Percentiles rank a stretch among this genome's conserved stretches.
These are phyloP conservation scores for Procambarus clarkii DNA, from an alignment of 1,140 invertebrate species.

Conservation along the genomic window DNA sequence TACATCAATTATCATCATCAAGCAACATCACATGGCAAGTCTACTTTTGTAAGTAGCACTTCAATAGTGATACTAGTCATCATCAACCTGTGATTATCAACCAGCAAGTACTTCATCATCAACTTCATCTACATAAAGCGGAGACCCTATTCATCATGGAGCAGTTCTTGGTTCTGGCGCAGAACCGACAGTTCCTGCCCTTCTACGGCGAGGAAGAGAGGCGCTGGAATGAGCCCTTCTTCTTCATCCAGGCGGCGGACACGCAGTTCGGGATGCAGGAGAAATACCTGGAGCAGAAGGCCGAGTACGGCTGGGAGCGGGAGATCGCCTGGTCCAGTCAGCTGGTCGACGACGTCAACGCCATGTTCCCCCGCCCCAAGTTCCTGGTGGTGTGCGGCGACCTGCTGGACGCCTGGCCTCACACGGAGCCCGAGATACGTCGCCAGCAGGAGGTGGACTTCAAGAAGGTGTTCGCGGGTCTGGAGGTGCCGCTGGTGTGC, in stretches of 20 bases:
- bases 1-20: background rate
- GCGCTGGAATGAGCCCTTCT: slow-evolving; percentile 75
- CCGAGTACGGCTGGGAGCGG: slow-evolving; percentile 76
- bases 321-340: slow-evolving; percentile 76
- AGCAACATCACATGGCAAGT: background rate
- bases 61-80: background rate
- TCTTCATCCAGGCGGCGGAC: slow-evolving; percentile 79
- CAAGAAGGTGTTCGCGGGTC: slow-evolving; percentile 75
- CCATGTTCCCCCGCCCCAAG: slow-evolving; percentile 77
- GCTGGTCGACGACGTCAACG: slow-evolving; percentile 77
- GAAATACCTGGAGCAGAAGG: slow-evolving; percentile 74
- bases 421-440: slow-evolving; percentile 71
- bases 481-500: slow-evolving; percentile 79
- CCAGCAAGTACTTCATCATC: too few species aligned
- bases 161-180: slow-evolving; percentile 32
- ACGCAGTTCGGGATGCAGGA: slow-evolving; percentile 79
- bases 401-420: slow-evolving; percentile 78
- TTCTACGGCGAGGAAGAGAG: slow-evolving; percentile 41
- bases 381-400: slow-evolving; percentile 81
- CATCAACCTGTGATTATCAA: background rate
- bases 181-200: slow-evolving; percentile 44
- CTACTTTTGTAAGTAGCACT: background rate
- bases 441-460: slow-evolving; percentile 77
- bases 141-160: background rate
- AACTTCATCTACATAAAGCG: background rate